Base-by-base conservation (phyloP, 1,140 invertebrate genomes). In the Mercenaria mercenaria region DNA sequence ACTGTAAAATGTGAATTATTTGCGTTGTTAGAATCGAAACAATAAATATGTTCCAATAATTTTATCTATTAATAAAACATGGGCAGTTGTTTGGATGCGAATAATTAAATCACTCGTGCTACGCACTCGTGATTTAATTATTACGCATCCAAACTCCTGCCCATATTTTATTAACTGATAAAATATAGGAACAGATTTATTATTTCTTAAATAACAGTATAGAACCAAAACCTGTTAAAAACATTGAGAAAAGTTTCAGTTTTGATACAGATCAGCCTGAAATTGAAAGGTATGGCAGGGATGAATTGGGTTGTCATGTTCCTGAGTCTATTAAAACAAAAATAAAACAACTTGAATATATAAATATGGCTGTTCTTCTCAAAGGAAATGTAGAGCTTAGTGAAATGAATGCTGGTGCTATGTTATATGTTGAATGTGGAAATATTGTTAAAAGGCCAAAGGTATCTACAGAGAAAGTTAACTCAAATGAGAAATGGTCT, bases 361-460 rank as follows among this genome's bases (percentile, higher is more conserved):
- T 82, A 23, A 82, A 82, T 41, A 20, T 82, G 15, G 56, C 80
- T n/a, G 34, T 82, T 23, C 80, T 82, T 1, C 32, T 82, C 11
- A 64, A 82, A 43, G 56, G 80, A 18, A 13, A 18, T 37, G 50
- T 82, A 26, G 80, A 82, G 37, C 59, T 82, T 4, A 64, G 10
- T 26, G 80, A 41, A 3, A 26, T 41, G 23, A 23, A 41, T 39
- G 34, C 18, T 10, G 50, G 56, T 18, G 52, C 20, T 41, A 20
- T 82, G 47, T 39, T 82, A 32, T 26, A 56, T 61, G 26, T 82
- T 2, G 59, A 23, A 18, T n/a, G 41, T n/a, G 80, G 80, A 2
- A n/a, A 61, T 18, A 37, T 82, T n/a, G 80, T 26, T 1, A 32
- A 52, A 23, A 34, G 50, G 41, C 52, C 56, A 26, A 61, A 50